Conservation (phyloP, 2,113 vertebrate genomes). For the Bothrops jararaca region DNA sequence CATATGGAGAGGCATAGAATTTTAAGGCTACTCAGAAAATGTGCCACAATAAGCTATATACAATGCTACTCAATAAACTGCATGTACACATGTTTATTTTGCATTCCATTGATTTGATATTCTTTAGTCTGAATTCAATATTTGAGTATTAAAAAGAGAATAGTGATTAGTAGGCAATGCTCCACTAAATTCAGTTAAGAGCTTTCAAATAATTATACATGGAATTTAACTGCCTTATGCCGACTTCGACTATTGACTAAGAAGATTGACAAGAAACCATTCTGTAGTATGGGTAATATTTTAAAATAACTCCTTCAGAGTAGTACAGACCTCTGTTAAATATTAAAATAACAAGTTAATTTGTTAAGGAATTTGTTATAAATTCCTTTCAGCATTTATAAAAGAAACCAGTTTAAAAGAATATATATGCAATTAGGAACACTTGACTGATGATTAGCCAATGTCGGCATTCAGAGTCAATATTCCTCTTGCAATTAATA, state of each 20-base stretch:
- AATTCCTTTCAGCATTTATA: not conserved
- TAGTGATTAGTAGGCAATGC: not conserved
- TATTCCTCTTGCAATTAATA: not conserved
- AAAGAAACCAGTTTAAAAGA: constrained; percentile 1
- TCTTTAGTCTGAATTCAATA: not conserved
- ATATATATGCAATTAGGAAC: not conserved
- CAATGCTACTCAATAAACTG: not conserved
- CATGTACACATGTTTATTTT: not conserved
- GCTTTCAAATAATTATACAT: not conserved
- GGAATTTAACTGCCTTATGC: too few relatives aligned
- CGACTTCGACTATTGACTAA: not conserved
- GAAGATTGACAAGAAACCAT: not conserved
- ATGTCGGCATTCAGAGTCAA: not conserved
- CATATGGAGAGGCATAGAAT: not conserved
- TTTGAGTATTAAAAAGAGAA: not conserved
- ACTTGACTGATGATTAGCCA: not conserved
- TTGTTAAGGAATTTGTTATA: not conserved
- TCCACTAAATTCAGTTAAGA: not conserved
- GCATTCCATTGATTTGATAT: not conserved
- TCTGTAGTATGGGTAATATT: not conserved
- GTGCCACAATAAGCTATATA: not conserved
- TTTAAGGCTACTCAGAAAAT: not conserved
- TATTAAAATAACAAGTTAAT: not conserved
- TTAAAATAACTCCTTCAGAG: not conserved
- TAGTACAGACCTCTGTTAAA: not conserved